Base-by-base conservation (phyloP, 2,797 vertebrate genomes). In the Catharus ustulatus region DNA sequence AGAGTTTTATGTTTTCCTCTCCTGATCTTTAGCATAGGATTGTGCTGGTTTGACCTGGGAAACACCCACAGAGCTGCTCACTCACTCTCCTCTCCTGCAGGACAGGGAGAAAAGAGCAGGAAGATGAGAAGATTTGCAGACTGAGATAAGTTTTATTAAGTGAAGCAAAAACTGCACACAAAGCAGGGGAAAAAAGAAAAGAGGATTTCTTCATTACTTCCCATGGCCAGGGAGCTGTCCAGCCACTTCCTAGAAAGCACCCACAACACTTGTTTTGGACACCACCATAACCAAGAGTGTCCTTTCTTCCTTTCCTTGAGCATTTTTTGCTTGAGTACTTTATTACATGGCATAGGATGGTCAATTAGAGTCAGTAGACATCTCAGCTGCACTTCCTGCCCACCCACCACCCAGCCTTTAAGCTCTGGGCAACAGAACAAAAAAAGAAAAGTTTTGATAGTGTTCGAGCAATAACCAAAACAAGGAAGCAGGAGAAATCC, bases 141-240 rank as follows among this genome's bases (percentile, higher is more conserved):
- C 15, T 36, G 40, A 55, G 10, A 11, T 5, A 58, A 46, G 11
- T 48, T 78, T 57, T 30, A 59, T 3, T 26, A 85, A 68, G 11
- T 22, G 18, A 88, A 85, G 55, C 29, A 85, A 61, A 82, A 75
- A 24, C 22, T 36, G 11, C n/a, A 59, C 5, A 43, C 10, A 55
- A 34, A 43, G 1, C 2, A 2, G 3, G 7, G 2, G 1, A 4
- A 42, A 49, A 48, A 18, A 22, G 6, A 46, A 24, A 43, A n/a
- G 2, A 30, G 5, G 10, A 87, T 79, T 72, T 90, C 32, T 82
- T 66, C 27, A 57, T 13, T 46, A 32, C 23, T 77, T 66, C 30
- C 36, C 15, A 42, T 15, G 4, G 4, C 21, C 59, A 49, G 64
- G 30, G 24, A 59, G 49, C 32, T 59, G 13, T 21, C 4, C 34